Evolutionary conservation across 1,140 invertebrate genomes (phyloP), one percentile per base, ranked within the genome.

Genomic region (Apis mellifera): DNA sequence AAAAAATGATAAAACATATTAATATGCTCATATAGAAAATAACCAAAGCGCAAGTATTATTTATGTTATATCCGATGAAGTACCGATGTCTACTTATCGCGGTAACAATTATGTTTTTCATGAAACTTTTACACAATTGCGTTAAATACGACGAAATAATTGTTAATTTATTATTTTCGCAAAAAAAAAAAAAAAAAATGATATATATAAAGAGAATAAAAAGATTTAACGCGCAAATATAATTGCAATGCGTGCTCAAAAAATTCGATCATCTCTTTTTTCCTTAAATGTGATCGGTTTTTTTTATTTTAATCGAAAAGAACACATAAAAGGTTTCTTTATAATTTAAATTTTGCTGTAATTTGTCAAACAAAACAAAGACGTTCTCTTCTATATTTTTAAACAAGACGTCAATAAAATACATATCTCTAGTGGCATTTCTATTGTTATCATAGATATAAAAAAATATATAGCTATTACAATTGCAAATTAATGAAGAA

Each of bases 341-440:
- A 5, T 42, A 42, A 59, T 69, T 69, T 11, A 7, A 74, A 66
- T 68, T 15, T 66, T 32, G 7, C 21, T 75, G 62, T 66, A 66
- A 74, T 50, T 57, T n/a, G 32, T 52, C 52, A 26, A 48, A 23
- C 12, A 4, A 68, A 8, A 21, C 15, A n/a, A 23, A 57, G 26
- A 70, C 42, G 66, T 64, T 65, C 48, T 82, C 55, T 77, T 60
- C n/a, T 23, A 78, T 19, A 23, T 79, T 59, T 66, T 80, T 85
- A 81, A 78, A 82, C 26, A 64, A 70, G 52, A 54, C 60, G 59
- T 82, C 83, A 70, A 66, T 85, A 62, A 85, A 77, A 84, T 75
- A 87, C 84, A 87, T 87, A 85, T 87, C 86, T 83, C 52, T 77
- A 83, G 69, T 71, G 79, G 68, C 80, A 85, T 80, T 87, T 85